These are phyloP conservation scores for Oncorhynchus kisutch DNA, from an alignment of 2,113 vertebrate species.

Conservation along the genomic window DNA sequence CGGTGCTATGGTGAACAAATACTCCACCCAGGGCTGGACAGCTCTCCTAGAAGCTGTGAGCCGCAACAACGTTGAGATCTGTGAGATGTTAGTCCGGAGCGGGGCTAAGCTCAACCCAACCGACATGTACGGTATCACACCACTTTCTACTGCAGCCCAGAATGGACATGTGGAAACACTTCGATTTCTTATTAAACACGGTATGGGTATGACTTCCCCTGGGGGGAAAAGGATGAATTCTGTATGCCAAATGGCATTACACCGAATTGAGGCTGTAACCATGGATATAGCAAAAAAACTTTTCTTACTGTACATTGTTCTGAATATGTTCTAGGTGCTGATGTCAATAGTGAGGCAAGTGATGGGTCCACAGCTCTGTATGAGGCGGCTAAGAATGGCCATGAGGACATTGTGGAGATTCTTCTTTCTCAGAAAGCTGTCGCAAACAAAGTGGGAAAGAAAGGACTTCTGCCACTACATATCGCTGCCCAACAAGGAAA, in stretches of 20 bases:
- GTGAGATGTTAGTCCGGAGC: constrained; percentile 83
- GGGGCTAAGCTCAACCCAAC: constrained; percentile 82
- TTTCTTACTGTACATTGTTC: neutral
- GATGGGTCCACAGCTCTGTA: constrained; percentile 86
- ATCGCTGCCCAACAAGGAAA: constrained; percentile 84
- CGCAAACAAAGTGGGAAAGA: constrained; percentile 85
- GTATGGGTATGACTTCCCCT: constrained; percentile 36
- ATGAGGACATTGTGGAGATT: constrained; percentile 77
- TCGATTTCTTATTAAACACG: constrained; percentile 78
- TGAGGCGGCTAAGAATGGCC: constrained; percentile 89
- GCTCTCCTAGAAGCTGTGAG: constrained; percentile 87
- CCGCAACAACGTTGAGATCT: constrained; percentile 82
- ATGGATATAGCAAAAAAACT: neutral
- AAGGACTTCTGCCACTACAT: constrained; percentile 86
- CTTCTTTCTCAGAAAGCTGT: constrained; percentile 86
- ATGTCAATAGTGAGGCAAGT: constrained; percentile 86
- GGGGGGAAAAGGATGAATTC: too few relatives aligned
- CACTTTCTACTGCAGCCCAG: constrained; percentile 89
- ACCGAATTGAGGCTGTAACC: neutral
- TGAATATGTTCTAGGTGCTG: constrained; percentile 75
- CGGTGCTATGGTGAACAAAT: constrained; percentile 75
- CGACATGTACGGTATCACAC: constrained; percentile 85
- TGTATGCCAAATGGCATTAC: too few relatives aligned
- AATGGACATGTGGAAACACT: constrained; percentile 80
- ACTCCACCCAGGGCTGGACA: constrained; percentile 83